Evolutionary conservation across 2,888 invertebrate species (phyloP).

Genomic region (Blomia tropicalis): DNA sequence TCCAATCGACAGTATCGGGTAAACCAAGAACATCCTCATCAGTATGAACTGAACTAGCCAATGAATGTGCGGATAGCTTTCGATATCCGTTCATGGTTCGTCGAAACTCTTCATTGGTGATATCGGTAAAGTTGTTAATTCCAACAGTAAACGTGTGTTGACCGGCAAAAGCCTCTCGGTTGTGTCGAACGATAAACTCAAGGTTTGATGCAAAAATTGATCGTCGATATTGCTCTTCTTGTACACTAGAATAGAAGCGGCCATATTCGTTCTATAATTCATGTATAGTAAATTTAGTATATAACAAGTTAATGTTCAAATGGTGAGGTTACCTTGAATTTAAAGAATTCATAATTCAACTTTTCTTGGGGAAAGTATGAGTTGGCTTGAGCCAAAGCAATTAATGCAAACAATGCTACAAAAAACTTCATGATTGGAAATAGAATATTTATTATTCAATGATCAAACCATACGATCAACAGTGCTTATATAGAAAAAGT

Average conservation of each 20-base stretch:
- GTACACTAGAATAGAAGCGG: background rate
- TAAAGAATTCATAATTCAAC: background rate
- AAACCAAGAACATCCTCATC: background rate
- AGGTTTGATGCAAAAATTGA: conserved; percentile 20
- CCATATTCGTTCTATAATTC: background rate
- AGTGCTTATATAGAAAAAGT: too few relatives aligned
- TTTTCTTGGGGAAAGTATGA: background rate
- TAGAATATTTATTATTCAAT: too few relatives aligned
- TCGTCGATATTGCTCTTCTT: conserved; percentile 14
- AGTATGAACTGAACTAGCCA: too few relatives aligned
- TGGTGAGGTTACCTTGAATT: background rate
- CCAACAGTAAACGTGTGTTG: conserved; percentile 13
- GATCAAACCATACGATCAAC: too few relatives aligned
- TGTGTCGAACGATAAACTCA: conserved; percentile 13
- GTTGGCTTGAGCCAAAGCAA: background rate
- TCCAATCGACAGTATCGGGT: conserved; percentile 26
- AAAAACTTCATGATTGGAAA: too few relatives aligned
- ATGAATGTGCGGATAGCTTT: background rate
- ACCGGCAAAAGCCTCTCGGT: conserved; percentile 1
- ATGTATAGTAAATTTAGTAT: background rate
- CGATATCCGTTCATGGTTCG: background rate
- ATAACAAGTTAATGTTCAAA: background rate
- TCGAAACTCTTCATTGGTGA: conserved; percentile 18
- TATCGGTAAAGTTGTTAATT: conserved; percentile 24
- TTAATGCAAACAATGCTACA: too few relatives aligned